Conservation (phyloP, 2,113 vertebrate genomes). For the Tetraodon nigroviridis region DNA sequence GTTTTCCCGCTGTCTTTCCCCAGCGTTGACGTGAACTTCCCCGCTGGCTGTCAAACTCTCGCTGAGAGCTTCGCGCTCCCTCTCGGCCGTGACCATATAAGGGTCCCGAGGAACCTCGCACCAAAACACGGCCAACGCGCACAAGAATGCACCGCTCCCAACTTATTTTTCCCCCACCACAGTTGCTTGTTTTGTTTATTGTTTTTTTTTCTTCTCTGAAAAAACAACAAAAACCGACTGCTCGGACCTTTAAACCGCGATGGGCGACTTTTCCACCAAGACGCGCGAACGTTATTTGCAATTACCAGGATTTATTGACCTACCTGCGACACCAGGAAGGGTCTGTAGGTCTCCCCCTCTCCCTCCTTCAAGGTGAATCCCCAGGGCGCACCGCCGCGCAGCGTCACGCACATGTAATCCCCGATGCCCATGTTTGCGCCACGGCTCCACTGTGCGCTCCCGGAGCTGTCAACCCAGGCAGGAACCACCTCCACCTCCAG, state of each 20-base stretch:
- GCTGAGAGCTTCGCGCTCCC: constrained; percentile 35
- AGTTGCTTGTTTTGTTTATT: neutral
- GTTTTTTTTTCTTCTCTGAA: neutral
- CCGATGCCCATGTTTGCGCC: constrained; percentile 83
- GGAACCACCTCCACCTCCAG: constrained; percentile 38
- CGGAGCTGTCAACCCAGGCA: constrained; percentile 47
- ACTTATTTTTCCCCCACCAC: neutral
- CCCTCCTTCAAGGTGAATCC: constrained; percentile 86
- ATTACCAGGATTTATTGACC: neutral
- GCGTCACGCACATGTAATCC: constrained; percentile 88
- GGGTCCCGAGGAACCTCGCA: constrained; percentile 66
- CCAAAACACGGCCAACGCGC: constrained; percentile 58
- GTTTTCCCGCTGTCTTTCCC: neutral
- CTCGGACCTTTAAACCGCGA: too few species aligned
- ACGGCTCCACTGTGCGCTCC: constrained; percentile 34
- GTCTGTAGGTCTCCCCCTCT: constrained; percentile 77
- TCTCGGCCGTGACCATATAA: constrained; percentile 76
- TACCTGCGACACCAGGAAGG: constrained; percentile 89
- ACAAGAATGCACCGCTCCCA: constrained; percentile 39
- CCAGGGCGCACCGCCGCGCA: constrained; percentile 91
- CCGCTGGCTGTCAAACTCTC: too few species aligned
- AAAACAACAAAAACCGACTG: too few species aligned
- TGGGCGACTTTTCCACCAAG: neutral
- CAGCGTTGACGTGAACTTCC: too few species aligned
- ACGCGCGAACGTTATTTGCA: too few species aligned